A percentile compares a stretch with the other conserved stretches of the same genome.
Conservation (phyloP, 2,113 vertebrate genomes). For the Lophotis ruficrista region DNA sequence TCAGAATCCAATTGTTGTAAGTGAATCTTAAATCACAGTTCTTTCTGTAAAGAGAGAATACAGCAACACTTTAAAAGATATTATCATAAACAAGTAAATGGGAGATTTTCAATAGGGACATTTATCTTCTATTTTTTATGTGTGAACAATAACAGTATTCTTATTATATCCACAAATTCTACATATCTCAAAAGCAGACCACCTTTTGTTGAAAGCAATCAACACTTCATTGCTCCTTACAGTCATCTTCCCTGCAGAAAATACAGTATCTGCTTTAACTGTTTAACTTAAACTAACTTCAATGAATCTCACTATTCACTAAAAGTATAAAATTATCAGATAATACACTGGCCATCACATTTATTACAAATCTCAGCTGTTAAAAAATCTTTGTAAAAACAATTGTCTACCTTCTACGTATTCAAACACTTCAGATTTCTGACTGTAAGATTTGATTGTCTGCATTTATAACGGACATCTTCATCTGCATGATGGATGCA, state of each 20-base stretch:
- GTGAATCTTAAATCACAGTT: not conserved
- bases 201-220: not conserved
- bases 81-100: not conserved
- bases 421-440: constrained; percentile 9
- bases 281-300: not conserved
- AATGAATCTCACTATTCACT: not conserved
- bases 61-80: not conserved
- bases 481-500: constrained; percentile 54
- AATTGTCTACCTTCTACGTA: not conserved
- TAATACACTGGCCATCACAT: not conserved
- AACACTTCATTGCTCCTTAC: not conserved
- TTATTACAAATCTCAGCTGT: not conserved
- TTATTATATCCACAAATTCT: not conserved
- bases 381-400: not conserved
- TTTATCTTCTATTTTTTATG: not conserved
- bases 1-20: not conserved
- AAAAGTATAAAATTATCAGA: not conserved
- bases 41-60: not conserved
- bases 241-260: not conserved
- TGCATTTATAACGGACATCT: constrained; percentile 18
- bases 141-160: not conserved
- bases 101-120: not conserved
- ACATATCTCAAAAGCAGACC: not conserved
- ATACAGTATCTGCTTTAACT: not conserved
- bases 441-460: not conserved